These are phyloP conservation scores for Doris montereyensis DNA, from an alignment of 2,888 invertebrate genomes.

Conservation along the genomic window DNA sequence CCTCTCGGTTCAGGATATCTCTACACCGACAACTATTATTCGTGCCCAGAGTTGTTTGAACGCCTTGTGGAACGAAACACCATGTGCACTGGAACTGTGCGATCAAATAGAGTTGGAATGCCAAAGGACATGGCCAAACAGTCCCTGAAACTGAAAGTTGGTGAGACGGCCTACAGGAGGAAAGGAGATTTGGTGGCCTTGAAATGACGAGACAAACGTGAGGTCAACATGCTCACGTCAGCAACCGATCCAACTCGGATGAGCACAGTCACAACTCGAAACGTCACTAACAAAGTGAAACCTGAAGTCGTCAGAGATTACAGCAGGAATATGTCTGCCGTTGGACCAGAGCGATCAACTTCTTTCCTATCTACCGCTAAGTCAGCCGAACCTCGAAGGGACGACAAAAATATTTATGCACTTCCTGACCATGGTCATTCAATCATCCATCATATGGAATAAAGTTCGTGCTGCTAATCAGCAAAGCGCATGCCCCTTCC, in stretches of 20 bases:
- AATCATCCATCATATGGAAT: not conserved
- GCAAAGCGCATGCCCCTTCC: not conserved
- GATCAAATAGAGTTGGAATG: slow-evolving; percentile 6
- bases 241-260: not conserved
- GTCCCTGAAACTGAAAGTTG: not conserved
- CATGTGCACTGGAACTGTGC: not conserved
- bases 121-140: slow-evolving; percentile 2
- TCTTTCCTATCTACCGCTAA: not conserved
- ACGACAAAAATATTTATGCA: no score
- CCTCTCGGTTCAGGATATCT: no score
- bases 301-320: not conserved
- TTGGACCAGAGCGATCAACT: no score
- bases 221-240: not conserved
- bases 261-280: not conserved
- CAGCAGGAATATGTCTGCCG: not conserved
- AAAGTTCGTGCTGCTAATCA: not conserved
- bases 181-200: not conserved
- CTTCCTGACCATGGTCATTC: no score
- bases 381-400: not conserved
- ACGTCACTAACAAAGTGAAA: not conserved
- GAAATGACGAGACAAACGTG: not conserved
- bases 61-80: not conserved
- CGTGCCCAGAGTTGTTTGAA: not conserved
- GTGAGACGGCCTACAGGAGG: no score
- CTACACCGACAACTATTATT: slow-evolving; percentile 12